Conservation (phyloP, 2,888 invertebrate species). For the Lasioglossum zephyrum region DNA sequence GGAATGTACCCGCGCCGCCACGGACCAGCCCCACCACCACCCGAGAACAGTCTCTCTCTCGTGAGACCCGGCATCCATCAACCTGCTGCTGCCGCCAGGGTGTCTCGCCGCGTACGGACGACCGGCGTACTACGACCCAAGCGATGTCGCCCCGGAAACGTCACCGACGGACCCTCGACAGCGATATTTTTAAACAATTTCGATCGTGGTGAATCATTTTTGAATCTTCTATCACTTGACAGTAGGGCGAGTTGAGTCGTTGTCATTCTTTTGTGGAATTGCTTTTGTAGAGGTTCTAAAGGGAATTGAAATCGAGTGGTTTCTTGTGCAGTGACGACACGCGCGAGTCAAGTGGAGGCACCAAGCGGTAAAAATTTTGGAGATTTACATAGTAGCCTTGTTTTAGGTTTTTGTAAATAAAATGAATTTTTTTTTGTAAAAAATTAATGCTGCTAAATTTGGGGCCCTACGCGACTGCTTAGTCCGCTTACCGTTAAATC, state of each 20-base stretch:
- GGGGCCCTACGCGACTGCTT: no score
- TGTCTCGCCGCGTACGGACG: conserved; percentile 57
- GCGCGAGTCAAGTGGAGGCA: no score
- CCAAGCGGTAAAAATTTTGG: no score
- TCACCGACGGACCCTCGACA: neutral
- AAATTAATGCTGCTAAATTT: no score
- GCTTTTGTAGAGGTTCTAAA: neutral
- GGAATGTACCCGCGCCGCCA: conserved; percentile 82
- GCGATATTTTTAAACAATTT: neutral
- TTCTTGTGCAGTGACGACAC: no score
- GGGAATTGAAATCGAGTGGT: no score
- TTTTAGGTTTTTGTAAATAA: no score
- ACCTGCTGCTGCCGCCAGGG: conserved; percentile 77
- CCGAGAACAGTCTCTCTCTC: conserved; percentile 67
- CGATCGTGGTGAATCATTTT: no score
- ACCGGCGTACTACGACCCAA: conserved; percentile 17
- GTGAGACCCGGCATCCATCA: conserved; percentile 76
- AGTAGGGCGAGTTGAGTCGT: neutral
- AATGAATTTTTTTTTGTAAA: no score
- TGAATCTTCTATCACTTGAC: no score
- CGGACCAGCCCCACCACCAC: conserved; percentile 78
- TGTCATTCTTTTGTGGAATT: neutral
- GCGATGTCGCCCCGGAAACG: neutral
- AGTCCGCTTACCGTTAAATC: no score
- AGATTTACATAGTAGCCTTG: no score